Conservation (phyloP, 2,797 vertebrate species). For the Adelosebastes latens region DNA sequence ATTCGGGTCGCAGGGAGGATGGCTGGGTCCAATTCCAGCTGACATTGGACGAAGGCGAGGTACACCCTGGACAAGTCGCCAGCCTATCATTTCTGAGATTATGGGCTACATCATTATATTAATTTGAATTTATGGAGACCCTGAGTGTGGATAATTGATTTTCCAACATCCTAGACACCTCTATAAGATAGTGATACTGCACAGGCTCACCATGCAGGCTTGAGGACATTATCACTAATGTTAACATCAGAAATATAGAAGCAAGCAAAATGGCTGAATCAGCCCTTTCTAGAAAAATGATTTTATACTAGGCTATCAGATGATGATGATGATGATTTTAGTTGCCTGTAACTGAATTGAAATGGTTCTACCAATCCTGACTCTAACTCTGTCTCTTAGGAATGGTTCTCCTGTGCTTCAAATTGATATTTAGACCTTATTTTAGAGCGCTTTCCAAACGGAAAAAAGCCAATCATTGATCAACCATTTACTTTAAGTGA, state of each 20-base stretch:
- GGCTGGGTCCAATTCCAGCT: too few relatives aligned
- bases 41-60: too few relatives aligned
- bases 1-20: too few relatives aligned
- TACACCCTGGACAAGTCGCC: too few relatives aligned
- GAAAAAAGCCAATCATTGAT: slow-evolving; percentile 6
- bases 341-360: neutral
- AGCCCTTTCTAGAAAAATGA: accelerated
- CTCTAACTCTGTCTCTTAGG: neutral
- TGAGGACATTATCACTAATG: neutral
- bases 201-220: neutral
- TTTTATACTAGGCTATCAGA: neutral
- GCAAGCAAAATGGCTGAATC: neutral
- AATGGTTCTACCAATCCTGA: neutral
- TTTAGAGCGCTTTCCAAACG: neutral
- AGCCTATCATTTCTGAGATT: neutral
- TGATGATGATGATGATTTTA: neutral
- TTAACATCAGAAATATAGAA: too few relatives aligned
- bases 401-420: neutral
- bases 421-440: slow-evolving; percentile 6
- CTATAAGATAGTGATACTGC: neutral
- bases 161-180: neutral
- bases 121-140: neutral
- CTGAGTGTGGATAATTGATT: neutral
- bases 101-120: neutral
- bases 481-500: slow-evolving; percentile 24